Evolutionary conservation across 2,797 vertebrate species (phyloP), one percentile per base, ranked within the genome.

Genomic region (Nannoperca obscura): DNA sequence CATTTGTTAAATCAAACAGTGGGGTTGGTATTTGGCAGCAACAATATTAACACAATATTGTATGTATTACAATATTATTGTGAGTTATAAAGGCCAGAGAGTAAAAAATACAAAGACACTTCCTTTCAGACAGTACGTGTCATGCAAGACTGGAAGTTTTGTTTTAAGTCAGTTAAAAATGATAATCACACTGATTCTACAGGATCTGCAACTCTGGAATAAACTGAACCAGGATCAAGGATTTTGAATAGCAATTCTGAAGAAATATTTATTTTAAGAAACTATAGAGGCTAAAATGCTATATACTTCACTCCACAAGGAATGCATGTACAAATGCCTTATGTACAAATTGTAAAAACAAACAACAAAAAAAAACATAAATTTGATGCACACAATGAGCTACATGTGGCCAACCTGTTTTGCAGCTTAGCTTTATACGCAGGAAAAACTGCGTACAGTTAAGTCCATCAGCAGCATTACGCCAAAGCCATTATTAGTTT

Each of bases 371-470:
- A 32, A 32, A 32, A 42, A 12, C 7, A 12, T 1, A 40, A 5
- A 20, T 38, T 60, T 46, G 0, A 27, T 24, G n/a, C 2, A 63
- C 72, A 50, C 36, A 7, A 44, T 19, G 50, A 74, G 53, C 58
- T 61, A 32, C 58, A 52, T 22, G 57, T 10, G 17, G n/a, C 58
- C 49, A 32, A 15, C 65, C 47, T 47, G 24, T 69, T 78, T 61
- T 27, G 17, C n/a, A 64, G 34, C 53, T 42, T n/a, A 19, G 44
- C 59, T 55, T 68, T 32, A 32, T 34, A 49, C 44, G 20, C 38
- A 44, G 24, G 58, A 44, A 42, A 71, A 55, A 57, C 11, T 70
- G 47, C 11, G 14, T 4, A n/a, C 36, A 24, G 3, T 53, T 20
- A 54, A 62, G 58, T 27, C 67, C 32, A 38, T 22, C 20, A 22